A percentile compares a stretch with the other conserved stretches of the same genome.
Conservation (phyloP, 2,888 invertebrate species). For the Aspidapion aeneum region DNA sequence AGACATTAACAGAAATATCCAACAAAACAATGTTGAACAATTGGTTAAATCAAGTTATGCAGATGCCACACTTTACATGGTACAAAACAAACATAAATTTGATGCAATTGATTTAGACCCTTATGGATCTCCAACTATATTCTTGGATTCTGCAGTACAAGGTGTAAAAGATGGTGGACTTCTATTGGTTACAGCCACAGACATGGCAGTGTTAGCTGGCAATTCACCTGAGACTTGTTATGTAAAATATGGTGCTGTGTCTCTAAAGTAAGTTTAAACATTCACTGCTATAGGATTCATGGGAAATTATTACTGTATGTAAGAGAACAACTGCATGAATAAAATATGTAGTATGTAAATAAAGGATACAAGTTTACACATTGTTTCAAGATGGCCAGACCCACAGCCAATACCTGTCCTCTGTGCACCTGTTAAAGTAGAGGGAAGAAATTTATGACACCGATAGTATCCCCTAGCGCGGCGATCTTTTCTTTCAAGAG, state of each 20-base stretch:
- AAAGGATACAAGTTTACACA: too few species aligned
- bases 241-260: conserved; percentile 88
- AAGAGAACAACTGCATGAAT: too few species aligned
- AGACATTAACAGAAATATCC: conserved; percentile 78
- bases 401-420: too few species aligned
- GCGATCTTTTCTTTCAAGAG: too few species aligned
- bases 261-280: conserved; percentile 52
- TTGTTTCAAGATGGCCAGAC: too few species aligned
- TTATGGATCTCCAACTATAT: conserved; percentile 92
- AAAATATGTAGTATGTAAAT: too few species aligned
- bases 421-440: too few species aligned
- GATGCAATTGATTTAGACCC: conserved; percentile 95
- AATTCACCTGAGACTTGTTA: conserved; percentile 93
- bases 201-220: conserved; percentile 94
- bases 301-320: too few species aligned
- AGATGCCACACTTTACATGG: conserved; percentile 67
- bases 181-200: conserved; percentile 93
- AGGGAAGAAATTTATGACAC: too few species aligned
- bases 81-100: conserved; percentile 56
- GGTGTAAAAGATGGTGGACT: conserved; percentile 79
- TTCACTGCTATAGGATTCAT: too few species aligned
- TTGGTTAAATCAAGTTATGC: conserved; percentile 72
- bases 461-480: too few species aligned
- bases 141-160: conserved; percentile 87
- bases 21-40: conserved; percentile 68